Evolutionary conservation across 2,888 invertebrate genomes (phyloP), one percentile per base, ranked within the genome.

Genomic region (Conistra vaccinii): DNA sequence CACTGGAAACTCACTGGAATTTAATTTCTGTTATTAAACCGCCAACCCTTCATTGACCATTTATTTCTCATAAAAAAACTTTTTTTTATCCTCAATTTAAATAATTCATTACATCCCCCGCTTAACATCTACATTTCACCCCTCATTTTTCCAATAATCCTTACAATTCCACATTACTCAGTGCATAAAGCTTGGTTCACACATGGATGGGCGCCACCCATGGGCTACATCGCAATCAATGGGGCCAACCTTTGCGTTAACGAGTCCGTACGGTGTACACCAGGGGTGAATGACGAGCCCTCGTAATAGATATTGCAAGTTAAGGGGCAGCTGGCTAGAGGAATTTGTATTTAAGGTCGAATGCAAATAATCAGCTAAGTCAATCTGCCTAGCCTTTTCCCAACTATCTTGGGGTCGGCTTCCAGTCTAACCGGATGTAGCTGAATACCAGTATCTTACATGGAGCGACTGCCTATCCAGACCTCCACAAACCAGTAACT

Each of bases 151-250:
- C 73, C 63, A 70, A 81, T 81, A 85, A 55, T 51, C 57, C 63
- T 48, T 53, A 73, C 67, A 51, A 72, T 72, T 63, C 61, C 60
- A 17, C 66, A 84, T 63, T 70, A 72, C 51, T 73, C 39, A 74
- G 53, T 74, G 78, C 57, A 74, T 78, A 81, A 76, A 65, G 83
- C 78, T 51, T 39, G 1, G 75, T 78, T 85, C 70, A 85, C 82
- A 81, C 75, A 78, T 60, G 67, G 26, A 45, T 60, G 61, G 57
- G 73, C 62, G 20, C 80, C 35, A 72, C 29, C 69, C 73, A 83
- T 60, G 69, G 53, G 70, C 45, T 72, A 73, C 78, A 78, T 73
- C 67, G 72, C 72, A 85, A 84, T 85, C 85, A 85, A 84, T 80
- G 70, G 55, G 68, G 35, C 65, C 65, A 57, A 73, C 63, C 60